These are phyloP conservation scores for Drosophila flavopinicola DNA, from an alignment of 2,888 invertebrate genomes.

Conservation along the genomic window DNA sequence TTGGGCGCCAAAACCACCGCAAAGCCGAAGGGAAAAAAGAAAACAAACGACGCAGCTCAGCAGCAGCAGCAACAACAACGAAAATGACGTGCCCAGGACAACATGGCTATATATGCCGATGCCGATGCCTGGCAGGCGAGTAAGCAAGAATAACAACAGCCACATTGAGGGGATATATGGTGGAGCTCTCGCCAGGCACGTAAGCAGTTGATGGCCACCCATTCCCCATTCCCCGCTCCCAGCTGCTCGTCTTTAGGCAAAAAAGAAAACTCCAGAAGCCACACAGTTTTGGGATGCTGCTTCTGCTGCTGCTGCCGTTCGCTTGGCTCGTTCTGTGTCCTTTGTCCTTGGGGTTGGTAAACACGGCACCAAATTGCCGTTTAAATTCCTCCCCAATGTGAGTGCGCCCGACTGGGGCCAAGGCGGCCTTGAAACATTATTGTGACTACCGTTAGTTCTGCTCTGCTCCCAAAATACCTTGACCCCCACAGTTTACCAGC, in stretches of 20 bases:
- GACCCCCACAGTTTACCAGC: background rate
- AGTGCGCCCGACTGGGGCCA: constrained; percentile 40
- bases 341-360: constrained; percentile 77
- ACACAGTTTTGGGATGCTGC: constrained; percentile 60
- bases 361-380: constrained; percentile 80
- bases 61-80: constrained; percentile 48
- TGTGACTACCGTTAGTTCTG: constrained; percentile 62
- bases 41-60: constrained; percentile 59
- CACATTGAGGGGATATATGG: constrained; percentile 11
- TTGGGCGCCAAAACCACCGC: constrained; percentile 60
- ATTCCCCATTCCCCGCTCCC: background rate
- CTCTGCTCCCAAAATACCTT: constrained; percentile 21
- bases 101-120: constrained; percentile 36
- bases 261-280: constrained; percentile 56
- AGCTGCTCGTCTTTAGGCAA: constrained; percentile 5
- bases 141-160: constrained; percentile 40
- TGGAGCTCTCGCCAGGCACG: constrained; percentile 60
- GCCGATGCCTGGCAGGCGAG: constrained; percentile 36
- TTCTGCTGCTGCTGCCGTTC: constrained; percentile 47
- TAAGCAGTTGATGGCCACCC: constrained; percentile 65
- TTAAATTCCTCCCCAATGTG: constrained; percentile 75
- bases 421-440: constrained; percentile 77
- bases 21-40: constrained; percentile 38
- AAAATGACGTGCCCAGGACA: constrained; percentile 71
- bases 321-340: constrained; percentile 22